Conservation (phyloP, 2,113 vertebrate genomes). For the Eira barbara region DNA sequence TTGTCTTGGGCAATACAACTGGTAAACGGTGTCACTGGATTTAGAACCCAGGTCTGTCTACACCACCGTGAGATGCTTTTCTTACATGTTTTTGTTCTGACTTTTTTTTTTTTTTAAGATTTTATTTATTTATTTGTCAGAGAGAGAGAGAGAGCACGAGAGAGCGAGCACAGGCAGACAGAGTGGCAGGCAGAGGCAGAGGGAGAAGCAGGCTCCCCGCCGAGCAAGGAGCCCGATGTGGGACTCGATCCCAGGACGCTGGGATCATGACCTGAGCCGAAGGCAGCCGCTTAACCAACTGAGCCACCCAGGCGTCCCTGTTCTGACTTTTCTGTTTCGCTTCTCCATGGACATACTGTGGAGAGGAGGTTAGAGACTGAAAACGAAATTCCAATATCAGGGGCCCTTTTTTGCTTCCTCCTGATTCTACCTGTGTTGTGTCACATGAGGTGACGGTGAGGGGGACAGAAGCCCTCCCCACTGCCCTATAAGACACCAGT, state of each 20-base stretch:
- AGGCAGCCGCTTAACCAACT: too few species aligned
- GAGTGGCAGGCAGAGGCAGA: too few species aligned
- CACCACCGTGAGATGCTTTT: neutral
- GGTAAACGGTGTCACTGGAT: rapidly evolving
- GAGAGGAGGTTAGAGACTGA: neutral
- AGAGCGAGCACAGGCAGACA: too few species aligned
- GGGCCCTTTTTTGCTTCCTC: neutral
- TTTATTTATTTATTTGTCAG: too few species aligned
- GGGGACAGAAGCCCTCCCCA: neutral
- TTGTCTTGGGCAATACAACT: neutral
- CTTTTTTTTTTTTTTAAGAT: too few species aligned
- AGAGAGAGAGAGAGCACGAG: too few species aligned
- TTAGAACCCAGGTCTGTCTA: neutral
- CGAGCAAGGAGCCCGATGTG: too few species aligned
- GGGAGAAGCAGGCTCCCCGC: too few species aligned
- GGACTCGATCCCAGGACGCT: too few species aligned
- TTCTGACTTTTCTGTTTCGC: neutral
- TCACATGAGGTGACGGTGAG: neutral
- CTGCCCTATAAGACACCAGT: neutral
- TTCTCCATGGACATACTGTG: neutral
- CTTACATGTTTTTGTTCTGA: neutral
- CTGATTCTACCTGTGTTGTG: neutral
- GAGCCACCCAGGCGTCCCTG: too few species aligned
- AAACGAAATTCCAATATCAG: neutral
- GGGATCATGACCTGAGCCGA: too few species aligned